Percentiles rank a stretch among this genome's conserved stretches.
These are phyloP conservation scores for Cyclargus thomasi DNA, from an alignment of 1,140 invertebrate species.

Conservation along the genomic window DNA sequence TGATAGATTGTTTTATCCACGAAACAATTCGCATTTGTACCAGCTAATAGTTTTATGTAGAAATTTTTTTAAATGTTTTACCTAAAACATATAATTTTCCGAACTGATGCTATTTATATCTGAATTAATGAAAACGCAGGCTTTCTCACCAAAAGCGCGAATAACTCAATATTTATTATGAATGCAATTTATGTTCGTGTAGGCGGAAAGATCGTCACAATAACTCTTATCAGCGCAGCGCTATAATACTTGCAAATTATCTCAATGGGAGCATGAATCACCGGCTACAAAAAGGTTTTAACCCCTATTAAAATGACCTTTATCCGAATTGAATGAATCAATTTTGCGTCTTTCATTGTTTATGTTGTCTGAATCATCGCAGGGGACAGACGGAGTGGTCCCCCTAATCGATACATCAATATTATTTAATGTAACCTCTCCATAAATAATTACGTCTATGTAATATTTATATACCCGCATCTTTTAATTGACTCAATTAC, in stretches of 20 bases:
- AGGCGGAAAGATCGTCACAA: neutral
- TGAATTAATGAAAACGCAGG: neutral
- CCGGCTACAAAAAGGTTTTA: constrained; percentile 30
- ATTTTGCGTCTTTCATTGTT: constrained; percentile 30
- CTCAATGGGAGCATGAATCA: constrained; percentile 35
- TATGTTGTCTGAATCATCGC: constrained; percentile 35
- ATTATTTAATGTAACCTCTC: constrained; percentile 48
- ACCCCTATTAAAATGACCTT: constrained; percentile 39
- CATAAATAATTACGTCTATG: constrained; percentile 53
- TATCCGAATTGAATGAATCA: constrained; percentile 40
- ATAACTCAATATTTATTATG: neutral
- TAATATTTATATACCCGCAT: constrained; percentile 48
- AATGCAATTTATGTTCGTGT: constrained; percentile 2
- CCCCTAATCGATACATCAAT: constrained; percentile 30
- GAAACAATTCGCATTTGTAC: neutral
- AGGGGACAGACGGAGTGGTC: constrained; percentile 29
- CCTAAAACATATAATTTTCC: no score
- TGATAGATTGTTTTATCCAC: neutral
- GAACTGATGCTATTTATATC: no score
- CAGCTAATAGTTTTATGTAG: neutral
- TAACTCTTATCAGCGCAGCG: neutral
- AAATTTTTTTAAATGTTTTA: neutral
- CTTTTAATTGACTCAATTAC: constrained; percentile 62
- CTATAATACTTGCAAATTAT: constrained; percentile 9
- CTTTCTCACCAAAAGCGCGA: neutral